phyloP scores from a whole-genome alignment of 2,113 vertebrate species.

The Delphinus delphis region DNA sequence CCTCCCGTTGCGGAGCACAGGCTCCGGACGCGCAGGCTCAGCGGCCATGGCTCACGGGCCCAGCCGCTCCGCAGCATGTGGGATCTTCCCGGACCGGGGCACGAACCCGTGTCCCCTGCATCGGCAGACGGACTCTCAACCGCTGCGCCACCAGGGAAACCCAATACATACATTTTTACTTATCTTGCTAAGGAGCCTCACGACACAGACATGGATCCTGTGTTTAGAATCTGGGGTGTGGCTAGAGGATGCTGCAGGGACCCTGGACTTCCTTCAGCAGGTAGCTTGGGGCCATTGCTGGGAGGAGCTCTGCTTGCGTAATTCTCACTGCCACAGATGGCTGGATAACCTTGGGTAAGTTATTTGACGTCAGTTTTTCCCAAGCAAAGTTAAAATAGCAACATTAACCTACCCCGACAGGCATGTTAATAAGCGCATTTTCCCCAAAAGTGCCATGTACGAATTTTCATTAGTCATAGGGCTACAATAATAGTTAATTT shows the following conservation, averaged over 20 bases:
- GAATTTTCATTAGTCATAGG: slow-evolving; percentile 73
- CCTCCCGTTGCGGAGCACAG: too few species aligned
- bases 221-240: neutral
- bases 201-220: neutral
- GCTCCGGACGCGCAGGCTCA: too few species aligned
- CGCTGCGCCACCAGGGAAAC: too few species aligned
- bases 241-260: neutral
- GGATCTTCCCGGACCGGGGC: too few species aligned
- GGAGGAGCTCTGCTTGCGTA: neutral
- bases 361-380: slow-evolving; percentile 43
- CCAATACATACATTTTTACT: neutral
- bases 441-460: slow-evolving; percentile 57
- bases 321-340: neutral
- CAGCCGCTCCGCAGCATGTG: too few species aligned
- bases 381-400: slow-evolving; percentile 57
- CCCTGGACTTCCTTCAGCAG: neutral
- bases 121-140: too few species aligned
- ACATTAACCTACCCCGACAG: slow-evolving; percentile 59
- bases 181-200: neutral
- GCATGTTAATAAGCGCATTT: slow-evolving; percentile 64
- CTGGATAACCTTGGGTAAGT: slow-evolving; percentile 54
- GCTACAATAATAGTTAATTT: slow-evolving; percentile 70
- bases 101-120: too few species aligned
- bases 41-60: too few species aligned
- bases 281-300: neutral